Evolutionary conservation across 2,888 invertebrate species (phyloP), one percentile per base, ranked within the genome.

Genomic region (Leptogaster cylindrica): DNA sequence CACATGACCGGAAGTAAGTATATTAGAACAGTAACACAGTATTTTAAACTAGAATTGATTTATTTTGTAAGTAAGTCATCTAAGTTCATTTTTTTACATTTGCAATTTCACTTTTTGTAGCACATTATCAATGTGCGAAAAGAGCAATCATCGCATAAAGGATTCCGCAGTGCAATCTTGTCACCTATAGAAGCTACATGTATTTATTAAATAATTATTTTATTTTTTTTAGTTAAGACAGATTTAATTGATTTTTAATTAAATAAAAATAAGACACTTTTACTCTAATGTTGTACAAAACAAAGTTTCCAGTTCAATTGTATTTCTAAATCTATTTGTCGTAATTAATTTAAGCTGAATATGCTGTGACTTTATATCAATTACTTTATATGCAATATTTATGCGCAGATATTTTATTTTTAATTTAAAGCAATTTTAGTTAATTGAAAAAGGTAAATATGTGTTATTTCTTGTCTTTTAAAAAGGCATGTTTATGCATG

Each of bases 51-150:
- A 31, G 6, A 18, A 44, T n/a, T 16, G 46, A 25, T 23, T 25
- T 8, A 46, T n/a, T 20, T 46, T 8, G 23, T 25, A 23, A 25
- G 23, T 23, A 46, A 20, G 23, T 46, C 25, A 20, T 31, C 25
- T 46, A n/a, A 46, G 20, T 23, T 46, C 18, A 46, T 6, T 31
- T 7, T 31, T n/a, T n/a, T n/a, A 36, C 28, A 14, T 44, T 27
- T 31, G n/a, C 20, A 55, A 18, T 27, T 31, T 55, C 48, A 44
- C 48, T 31, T 66, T 68, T 50, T 69, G 28, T 69, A 69, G 69
- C 67, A 65, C 66, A 39, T 28, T 67, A 14, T 67, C 69, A 64
- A 69, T 69, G 69, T 65, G 55, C 67, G 69, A 67, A 23, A 51
- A 65, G 39, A 28, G 39, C n/a, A n/a, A n/a, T 3, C 36, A 25